Percentiles rank a stretch among this genome's conserved stretches.
These are phyloP conservation scores for Athalia rosae DNA, from an alignment of 2,888 invertebrate genomes.

Conservation along the genomic window DNA sequence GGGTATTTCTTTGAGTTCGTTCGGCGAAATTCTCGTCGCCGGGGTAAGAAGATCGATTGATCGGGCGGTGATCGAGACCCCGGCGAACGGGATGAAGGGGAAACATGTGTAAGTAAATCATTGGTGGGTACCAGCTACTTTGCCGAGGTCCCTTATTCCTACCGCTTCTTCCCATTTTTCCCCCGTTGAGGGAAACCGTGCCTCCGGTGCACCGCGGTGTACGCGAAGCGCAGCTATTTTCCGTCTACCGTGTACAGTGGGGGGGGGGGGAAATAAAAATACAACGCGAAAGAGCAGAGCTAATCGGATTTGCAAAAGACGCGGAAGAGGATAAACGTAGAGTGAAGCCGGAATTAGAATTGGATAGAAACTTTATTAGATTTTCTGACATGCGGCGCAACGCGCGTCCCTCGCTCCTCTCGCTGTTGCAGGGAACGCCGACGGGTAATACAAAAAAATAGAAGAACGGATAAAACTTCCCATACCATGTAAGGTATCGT, in stretches of 20 bases:
- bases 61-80: no score
- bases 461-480: neutral
- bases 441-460: neutral
- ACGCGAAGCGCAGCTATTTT: neutral
- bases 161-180: no score
- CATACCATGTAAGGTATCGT: neutral
- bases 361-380: conserved; percentile 25
- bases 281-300: neutral
- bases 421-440: neutral
- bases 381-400: neutral
- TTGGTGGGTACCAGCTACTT: no score
- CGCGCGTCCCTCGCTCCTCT: neutral
- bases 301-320: conserved; percentile 34
- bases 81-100: no score
- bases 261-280: conserved; percentile 3
- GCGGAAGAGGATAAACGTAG: neutral
- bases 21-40: no score
- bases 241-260: neutral
- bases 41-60: no score
- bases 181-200: no score
- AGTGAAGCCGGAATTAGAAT: conserved; percentile 27
- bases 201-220: neutral
- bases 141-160: no score
- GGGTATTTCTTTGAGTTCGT: no score
- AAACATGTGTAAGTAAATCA: no score